Base-by-base conservation (phyloP, 2,113 vertebrate species). In the Menura novaehollandiae region DNA sequence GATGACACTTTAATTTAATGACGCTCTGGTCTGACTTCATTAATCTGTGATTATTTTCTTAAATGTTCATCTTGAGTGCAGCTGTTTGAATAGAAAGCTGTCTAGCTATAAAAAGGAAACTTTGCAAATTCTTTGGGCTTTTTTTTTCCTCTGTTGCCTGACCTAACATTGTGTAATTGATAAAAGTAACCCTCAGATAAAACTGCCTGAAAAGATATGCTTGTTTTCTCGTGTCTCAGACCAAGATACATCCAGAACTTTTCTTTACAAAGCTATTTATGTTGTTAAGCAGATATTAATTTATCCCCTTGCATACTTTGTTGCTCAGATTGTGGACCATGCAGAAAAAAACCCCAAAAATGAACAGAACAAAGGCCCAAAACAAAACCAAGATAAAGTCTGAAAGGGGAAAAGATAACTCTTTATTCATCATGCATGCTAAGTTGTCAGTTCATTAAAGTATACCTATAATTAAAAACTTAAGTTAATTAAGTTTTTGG, bases 381-480 rank as follows among this genome's bases (percentile, higher is more conserved):
- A 95, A 69, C 68, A 93, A 97, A 95, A 74, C 77, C 35, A 73
- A 85, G 74, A 87, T 94, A 66, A 88, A 76, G 53, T 90, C 87
- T 96, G 81, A 96, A 93, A 91, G 28, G 62, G 79, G 80, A 88
- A 91, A 94, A 90, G 82, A 92, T 77, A 94, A 86, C 56, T 56
- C 85, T 83, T 92, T 86, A 96, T 90, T 97, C 91, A 95, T 93
- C 77, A 76, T 85, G 91, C 89, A 93, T 95, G 62, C 94, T 68
- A 78, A 91, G 81, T 85, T 94, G 81, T 96, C 93, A 94, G 88
- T 91, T 96, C 89, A 91, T 95, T 96, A 96, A 97, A 96, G 78
- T 94, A 95, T 91, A 96, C 85, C 81, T 95, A 88, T 91, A 96
- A 96, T 97, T 96, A 93, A 96, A 96, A 97, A 94, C 69, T 91